Conservation (phyloP, 2,888 invertebrate species). For the Rhaphigaster nebulosa region DNA sequence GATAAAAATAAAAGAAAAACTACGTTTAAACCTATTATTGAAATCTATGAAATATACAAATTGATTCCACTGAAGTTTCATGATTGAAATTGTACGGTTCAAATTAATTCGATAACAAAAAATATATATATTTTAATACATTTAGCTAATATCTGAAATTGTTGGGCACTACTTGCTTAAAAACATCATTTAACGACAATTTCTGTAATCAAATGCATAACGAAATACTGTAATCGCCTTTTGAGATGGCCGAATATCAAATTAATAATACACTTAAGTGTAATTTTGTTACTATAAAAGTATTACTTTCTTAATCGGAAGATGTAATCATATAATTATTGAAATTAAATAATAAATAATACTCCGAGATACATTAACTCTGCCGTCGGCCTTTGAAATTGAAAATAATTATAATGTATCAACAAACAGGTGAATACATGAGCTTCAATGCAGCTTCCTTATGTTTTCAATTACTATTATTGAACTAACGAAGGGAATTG, state of each 20-base stretch:
- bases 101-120: not conserved
- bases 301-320: not conserved
- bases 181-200: not conserved
- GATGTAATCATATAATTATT: not conserved
- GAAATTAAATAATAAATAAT: slow-evolving; percentile 14
- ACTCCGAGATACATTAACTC: not conserved
- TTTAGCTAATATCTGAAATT: not conserved
- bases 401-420: not conserved
- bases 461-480: not conserved
- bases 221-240: not conserved
- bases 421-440: not conserved
- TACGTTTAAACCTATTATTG: too few species aligned
- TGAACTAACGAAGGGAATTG: not conserved
- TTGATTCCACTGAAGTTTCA: too few species aligned
- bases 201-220: not conserved
- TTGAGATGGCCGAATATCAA: not conserved
- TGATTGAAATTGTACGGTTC: not conserved
- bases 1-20: too few species aligned
- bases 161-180: not conserved
- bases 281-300: not conserved
- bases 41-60: too few species aligned
- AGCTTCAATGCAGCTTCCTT: not conserved
- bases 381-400: not conserved
- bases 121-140: not conserved
- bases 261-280: not conserved